These are phyloP conservation scores for Bugulina stolonifera DNA, from an alignment of 2,888 invertebrate genomes.

Conservation along the genomic window DNA sequence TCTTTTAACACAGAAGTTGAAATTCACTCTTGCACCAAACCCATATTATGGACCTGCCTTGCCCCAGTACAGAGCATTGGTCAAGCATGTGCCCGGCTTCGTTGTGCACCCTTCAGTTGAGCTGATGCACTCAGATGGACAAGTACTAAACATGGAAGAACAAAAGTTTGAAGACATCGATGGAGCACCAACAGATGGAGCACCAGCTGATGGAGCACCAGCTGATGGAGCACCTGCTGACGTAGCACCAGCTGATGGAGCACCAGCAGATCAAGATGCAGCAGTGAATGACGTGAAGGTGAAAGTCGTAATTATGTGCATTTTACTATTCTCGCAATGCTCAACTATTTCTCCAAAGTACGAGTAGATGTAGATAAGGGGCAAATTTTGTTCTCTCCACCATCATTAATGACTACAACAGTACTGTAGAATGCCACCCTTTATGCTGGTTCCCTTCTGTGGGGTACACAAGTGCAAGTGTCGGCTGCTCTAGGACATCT, in stretches of 20 bases:
- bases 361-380: no score
- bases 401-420: no score
- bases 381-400: no score
- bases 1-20: not conserved
- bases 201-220: not conserved
- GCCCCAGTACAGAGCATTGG: not conserved
- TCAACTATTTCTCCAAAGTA: no score
- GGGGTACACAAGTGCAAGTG: no score
- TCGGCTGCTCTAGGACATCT: no score
- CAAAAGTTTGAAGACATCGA: no score
- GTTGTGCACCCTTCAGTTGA: constrained; percentile 1
- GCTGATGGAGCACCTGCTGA: not conserved
- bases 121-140: not conserved
- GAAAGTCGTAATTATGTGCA: no score
- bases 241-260: not conserved
- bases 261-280: not conserved
- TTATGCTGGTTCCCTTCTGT: no score
- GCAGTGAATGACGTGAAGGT: no score
- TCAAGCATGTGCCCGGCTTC: constrained; percentile 1
- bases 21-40: not conserved
- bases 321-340: no score
- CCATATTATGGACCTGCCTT: not conserved
- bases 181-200: not conserved
- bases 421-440: no score
- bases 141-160: not conserved